Base-by-base conservation (phyloP, 2,888 invertebrate genomes). In the Papilio elwesi region DNA sequence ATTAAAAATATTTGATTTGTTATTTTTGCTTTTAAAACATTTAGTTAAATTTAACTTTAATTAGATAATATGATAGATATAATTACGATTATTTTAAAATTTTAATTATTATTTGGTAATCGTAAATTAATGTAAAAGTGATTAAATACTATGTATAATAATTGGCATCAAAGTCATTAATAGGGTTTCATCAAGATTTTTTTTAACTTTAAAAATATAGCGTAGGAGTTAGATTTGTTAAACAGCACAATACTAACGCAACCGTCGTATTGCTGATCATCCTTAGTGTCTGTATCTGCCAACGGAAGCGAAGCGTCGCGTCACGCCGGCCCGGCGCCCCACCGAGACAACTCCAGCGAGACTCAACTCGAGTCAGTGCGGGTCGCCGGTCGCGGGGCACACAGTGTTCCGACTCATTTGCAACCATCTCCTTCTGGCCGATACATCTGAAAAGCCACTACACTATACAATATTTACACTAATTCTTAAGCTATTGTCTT, bases 301-400 rank as follows among this genome's bases (percentile, higher is more conserved):
- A 83, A 77, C 90, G 90, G 90, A 89, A 91, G 82, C 86, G 85
- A 76, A 77, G 78, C 81, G 81, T 77, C 78, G 80, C 81, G 83
- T 91, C 90, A 90, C 91, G 91, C 88, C 87, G 81, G 88, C 83
- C 84, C 84, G 87, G 88, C 90, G 91, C 90, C 91, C 90, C 87
- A 81, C 82, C 38, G 51, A 73, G 69, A 66, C 73, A 80, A 87
- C 85, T 77, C 74, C 81, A 73, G 81, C 80, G 77, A 79, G 78
- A 78, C 74, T 64, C 38, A n/a, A 43, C n/a, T 43, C 43, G 43
- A 43, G 8, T 43, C 43, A 9, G 9, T 9, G 6, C n/a, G 36
- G 12, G 43, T 13, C 26, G 26, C 26, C 36, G 77, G 77, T 79
- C 78, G 76, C 83, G 78, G 75, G 51, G 78, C 80, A 80, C 82